These are phyloP conservation scores for Neomorphus geoffroyi DNA, from an alignment of 2,797 vertebrate genomes.

Conservation along the genomic window DNA sequence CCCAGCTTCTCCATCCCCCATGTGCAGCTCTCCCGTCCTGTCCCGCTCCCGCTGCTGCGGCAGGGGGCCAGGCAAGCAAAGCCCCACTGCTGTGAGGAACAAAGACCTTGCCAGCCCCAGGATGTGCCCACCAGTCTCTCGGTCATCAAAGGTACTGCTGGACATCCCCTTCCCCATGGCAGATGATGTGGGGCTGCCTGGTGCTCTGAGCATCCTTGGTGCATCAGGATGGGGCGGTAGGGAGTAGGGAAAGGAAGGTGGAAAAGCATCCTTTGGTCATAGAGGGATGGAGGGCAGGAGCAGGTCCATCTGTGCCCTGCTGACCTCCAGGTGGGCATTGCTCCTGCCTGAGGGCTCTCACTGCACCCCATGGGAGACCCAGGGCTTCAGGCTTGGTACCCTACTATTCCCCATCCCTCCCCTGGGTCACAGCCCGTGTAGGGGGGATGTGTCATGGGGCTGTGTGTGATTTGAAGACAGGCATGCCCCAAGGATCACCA, in stretches of 20 bases:
- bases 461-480: background rate
- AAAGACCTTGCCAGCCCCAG: background rate
- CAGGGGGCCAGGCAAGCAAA: background rate
- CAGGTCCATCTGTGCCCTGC: background rate
- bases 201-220: fast-evolving
- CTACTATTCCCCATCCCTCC: background rate
- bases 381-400: background rate
- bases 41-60: fast-evolving
- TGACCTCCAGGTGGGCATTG: background rate
- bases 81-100: too few relatives aligned
- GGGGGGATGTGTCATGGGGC: background rate
- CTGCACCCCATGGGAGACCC: background rate
- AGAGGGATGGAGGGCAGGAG: background rate
- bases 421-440: fast-evolving
- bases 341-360: background rate
- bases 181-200: background rate
- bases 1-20: background rate
- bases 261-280: background rate
- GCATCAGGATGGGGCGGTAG: background rate
- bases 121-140: background rate
- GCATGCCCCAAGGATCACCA: fast-evolving
- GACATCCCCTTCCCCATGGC: background rate
- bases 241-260: background rate
- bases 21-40: background rate
- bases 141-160: background rate